These are phyloP conservation scores for Dissostichus mawsoni DNA, from an alignment of 2,113 vertebrate genomes.

Conservation along the genomic window DNA sequence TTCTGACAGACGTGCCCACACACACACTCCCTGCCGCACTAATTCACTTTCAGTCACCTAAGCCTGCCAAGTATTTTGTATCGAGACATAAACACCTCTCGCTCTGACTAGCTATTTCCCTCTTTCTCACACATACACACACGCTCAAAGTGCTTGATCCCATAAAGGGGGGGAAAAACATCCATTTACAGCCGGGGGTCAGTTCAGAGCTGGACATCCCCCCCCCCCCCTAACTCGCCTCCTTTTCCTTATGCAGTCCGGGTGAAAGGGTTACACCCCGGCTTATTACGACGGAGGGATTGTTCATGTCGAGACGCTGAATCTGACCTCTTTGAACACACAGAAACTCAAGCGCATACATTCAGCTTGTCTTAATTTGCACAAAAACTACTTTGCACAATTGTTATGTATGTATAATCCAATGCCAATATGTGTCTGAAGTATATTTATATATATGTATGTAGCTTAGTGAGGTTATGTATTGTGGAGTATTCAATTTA, in stretches of 20 bases:
- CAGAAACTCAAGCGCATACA: constrained; percentile 26
- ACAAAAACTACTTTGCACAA: too few species aligned
- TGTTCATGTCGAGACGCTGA: constrained; percentile 61
- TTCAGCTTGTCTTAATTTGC: neutral
- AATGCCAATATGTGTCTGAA: too few species aligned
- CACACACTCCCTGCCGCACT: constrained; percentile 50
- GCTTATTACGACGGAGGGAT: constrained; percentile 69
- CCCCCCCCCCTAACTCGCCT: neutral
- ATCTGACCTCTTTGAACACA: constrained; percentile 55
- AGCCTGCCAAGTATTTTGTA: constrained; percentile 66
- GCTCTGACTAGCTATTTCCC: constrained; percentile 6
- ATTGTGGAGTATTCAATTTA: too few species aligned
- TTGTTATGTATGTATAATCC: too few species aligned
- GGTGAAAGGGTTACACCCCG: constrained; percentile 66
- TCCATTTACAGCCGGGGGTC: constrained; percentile 75
- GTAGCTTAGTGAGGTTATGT: too few species aligned
- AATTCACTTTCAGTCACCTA: constrained; percentile 63
- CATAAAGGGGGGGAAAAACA: constrained; percentile 48
- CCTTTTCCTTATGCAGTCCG: constrained; percentile 9
- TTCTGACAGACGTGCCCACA: constrained; percentile 64
- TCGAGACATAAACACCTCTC: constrained; percentile 70
- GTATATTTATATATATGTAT: too few species aligned
- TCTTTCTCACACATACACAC: neutral
- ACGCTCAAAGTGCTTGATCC: constrained; percentile 35
- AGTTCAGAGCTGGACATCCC: constrained; percentile 70